Evolutionary conservation across 2,113 vertebrate genomes (phyloP).

Genomic region (Sylvia atricapilla): DNA sequence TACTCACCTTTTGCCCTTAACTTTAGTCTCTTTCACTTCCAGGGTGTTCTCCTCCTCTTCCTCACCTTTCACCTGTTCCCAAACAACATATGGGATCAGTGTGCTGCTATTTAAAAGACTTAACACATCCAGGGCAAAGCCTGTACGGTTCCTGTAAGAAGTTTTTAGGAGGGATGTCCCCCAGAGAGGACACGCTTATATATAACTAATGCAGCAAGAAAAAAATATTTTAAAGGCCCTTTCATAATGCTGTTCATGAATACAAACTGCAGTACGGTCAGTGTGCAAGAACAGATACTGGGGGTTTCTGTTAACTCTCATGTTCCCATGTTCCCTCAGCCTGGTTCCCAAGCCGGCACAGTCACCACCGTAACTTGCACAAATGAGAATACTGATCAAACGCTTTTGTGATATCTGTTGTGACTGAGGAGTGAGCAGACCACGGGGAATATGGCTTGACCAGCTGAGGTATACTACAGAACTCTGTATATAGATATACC

Average conservation of each 20-base stretch:
- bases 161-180: too few species aligned
- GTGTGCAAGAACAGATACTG: not conserved
- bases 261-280: not conserved
- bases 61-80: slow-evolving; percentile 86
- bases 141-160: not conserved
- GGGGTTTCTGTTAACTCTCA: too few species aligned
- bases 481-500: not conserved
- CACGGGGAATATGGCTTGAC: not conserved
- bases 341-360: not conserved
- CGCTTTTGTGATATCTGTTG: not conserved
- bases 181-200: not conserved
- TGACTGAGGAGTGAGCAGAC: fast-evolving
- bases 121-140: fast-evolving
- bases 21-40: slow-evolving; percentile 83
- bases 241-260: not conserved
- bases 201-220: not conserved
- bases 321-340: not conserved
- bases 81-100: not conserved
- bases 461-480: not conserved
- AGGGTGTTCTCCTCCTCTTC: slow-evolving; percentile 90
- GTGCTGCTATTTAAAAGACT: not conserved
- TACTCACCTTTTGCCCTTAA: slow-evolving; percentile 85
- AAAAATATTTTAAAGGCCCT: not conserved
- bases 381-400: fast-evolving
- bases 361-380: fast-evolving